Base-by-base conservation (phyloP, 1,140 invertebrate genomes). In the Scaptodrosophila lebanonensis region DNA sequence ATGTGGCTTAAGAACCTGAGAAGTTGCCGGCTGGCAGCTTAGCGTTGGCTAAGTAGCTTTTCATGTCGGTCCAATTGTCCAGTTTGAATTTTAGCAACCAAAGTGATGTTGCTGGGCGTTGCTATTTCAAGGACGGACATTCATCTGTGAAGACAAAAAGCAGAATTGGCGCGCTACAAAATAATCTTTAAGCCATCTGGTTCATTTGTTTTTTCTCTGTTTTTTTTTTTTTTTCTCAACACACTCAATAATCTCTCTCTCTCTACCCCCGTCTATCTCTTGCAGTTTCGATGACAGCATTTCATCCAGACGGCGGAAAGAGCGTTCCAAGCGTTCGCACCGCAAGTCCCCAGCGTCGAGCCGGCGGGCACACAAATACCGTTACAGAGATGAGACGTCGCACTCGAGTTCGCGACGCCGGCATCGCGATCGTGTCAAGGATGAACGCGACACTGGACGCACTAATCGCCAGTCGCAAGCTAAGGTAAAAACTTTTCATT, bases 301-400 rank as follows among this genome's bases (percentile, higher is more conserved):
- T 79, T 90, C 89, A 13, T 66, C 73, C 60, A 88, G 89, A 69
- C 88, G 90, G 58, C 88, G 89, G 69, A 89, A 89, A 87, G 89
- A 91, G 85, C 89, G 90, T 57, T 90, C 89, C 56, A 91, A 91
- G 87, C 87, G 90, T 66, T 91, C 90, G 63, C 90, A 90, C 68
- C 89, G 85, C 59, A 89, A 90, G 68, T 90, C 90, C 58, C 89
- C 89, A 11, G 89, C 88, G 59, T 89, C 89, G 32, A 88, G 89
- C 71, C 87, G 89, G 60, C 88, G 89, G 11, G 76, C 66, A 67
- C 89, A 89, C 79, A 89, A 89, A 72, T 89, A 90, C 66, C 89
- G 90, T 66, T 89, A 89, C 85, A 88, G 89, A 76, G 89, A 90
- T 50, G 86, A 87, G 48, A 61, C 85, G 22, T 87, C 86, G 13